Evolutionary conservation across 2,113 vertebrate species (phyloP).

Genomic region (Oreotrochilus melanogaster): DNA sequence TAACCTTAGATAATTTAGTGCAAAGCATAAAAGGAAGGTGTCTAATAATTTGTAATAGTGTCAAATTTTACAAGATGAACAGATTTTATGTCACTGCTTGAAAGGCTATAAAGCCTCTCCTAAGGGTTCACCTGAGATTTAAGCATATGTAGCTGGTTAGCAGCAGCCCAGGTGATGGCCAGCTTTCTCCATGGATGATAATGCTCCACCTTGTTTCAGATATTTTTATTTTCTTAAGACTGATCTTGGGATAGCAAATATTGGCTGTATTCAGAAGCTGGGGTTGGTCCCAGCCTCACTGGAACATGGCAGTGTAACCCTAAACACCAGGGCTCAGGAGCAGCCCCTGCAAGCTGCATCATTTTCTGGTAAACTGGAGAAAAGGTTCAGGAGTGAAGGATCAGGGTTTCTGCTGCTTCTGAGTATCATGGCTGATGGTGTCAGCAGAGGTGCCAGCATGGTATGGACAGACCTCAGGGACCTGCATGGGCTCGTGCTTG

Average conservation of each 20-base stretch:
- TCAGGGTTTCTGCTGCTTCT: neutral
- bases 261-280: neutral
- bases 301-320: neutral
- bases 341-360: accelerated
- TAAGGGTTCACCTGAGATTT: neutral
- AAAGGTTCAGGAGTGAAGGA: neutral
- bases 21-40: neutral
- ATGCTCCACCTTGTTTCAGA: accelerated
- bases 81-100: neutral
- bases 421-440: accelerated
- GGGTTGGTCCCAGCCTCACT: neutral
- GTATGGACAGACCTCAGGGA: accelerated
- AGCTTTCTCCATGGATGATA: accelerated
- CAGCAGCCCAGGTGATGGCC: neutral
- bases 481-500: accelerated
- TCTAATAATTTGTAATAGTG: neutral
- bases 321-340: neutral
- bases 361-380: neutral
- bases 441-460: accelerated
- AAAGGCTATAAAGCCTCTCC: neutral
- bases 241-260: neutral
- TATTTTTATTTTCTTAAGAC: accelerated
- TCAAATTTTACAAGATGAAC: neutral
- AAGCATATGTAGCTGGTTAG: neutral
- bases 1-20: neutral